Evolutionary conservation across 2,888 invertebrate species (phyloP), one percentile per base, ranked within the genome.

Genomic region (Drosophila borborema): DNA sequence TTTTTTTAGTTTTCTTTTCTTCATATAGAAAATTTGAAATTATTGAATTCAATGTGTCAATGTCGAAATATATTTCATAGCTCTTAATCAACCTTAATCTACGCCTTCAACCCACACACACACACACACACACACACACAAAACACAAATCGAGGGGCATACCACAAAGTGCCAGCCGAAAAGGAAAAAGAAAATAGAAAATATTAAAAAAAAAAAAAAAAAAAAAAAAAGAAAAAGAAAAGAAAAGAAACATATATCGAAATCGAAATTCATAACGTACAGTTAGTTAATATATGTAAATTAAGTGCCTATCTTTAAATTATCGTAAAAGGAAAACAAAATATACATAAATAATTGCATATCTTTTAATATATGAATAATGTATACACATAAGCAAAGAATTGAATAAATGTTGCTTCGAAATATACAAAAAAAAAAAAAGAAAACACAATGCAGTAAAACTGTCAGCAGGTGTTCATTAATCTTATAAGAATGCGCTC

Each of bases 1-100:
- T 40, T 23, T 38, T 38, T 38, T 66, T 43, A 62, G 56, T 51
- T 65, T 41, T 64, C 59, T 64, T 62, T 69, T 58, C 71, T 45
- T 76, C 67, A 81, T 72, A 48, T 72, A 53, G 73, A 71, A 78
- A 78, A 70, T 67, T 72, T 73, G 56, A 86, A 86, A 78, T 78
- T 72, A 76, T 86, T 84, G 89, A 90, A 90, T 86, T 86, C 90
- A 77, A 81, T 87, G 86, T 86, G 90, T 90, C 86, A 90, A 90
- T 90, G 64, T 86, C 87, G 81, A 88, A 90, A 88, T 84, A 72
- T 89, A 82, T 72, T 80, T 82, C 71, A 75, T 82, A 85, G 72
- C 71, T 77, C 65, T 81, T 81, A 89, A 79, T 78, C 62, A 77
- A 36, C 61, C 71, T 64, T 65, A 70, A 72, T 69, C 63, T 67